Conservation (phyloP, 2,113 vertebrate species). For the Dicentrarchus labrax region DNA sequence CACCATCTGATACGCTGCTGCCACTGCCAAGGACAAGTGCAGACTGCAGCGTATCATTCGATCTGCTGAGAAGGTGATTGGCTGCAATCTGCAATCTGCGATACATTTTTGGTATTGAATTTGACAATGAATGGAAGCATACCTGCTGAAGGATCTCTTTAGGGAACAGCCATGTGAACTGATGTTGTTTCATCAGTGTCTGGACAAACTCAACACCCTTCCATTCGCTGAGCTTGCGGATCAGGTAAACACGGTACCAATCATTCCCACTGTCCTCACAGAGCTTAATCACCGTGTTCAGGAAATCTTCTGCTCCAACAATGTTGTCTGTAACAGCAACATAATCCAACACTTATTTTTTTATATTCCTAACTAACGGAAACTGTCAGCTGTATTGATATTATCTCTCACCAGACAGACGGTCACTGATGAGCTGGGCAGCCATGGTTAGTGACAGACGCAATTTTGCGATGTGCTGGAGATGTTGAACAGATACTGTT, state of each 20-base stretch:
- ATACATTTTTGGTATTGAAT: background rate
- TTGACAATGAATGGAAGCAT: background rate
- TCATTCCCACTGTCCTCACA: constrained; percentile 77
- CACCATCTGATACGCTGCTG: too few relatives aligned
- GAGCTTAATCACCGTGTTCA: constrained; percentile 74
- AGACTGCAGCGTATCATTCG: too few relatives aligned
- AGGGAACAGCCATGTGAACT: constrained; percentile 88
- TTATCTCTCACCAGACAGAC: constrained; percentile 28
- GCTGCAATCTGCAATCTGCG: too few relatives aligned
- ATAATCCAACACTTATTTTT: background rate
- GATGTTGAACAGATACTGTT: constrained; percentile 75
- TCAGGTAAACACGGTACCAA: constrained; percentile 89
- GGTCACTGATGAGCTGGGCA: constrained; percentile 66
- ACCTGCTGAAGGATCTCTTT: constrained; percentile 83
- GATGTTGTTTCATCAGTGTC: constrained; percentile 66
- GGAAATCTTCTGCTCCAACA: constrained; percentile 41
- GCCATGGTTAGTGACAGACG: constrained; percentile 85
- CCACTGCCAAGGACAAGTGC: too few relatives aligned
- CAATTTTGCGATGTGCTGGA: constrained; percentile 84
- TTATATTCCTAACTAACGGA: background rate
- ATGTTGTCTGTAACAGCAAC: constrained; percentile 30
- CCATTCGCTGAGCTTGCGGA: constrained; percentile 83
- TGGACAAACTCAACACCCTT: constrained; percentile 86
- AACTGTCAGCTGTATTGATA: background rate
- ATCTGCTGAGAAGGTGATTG: too few relatives aligned